phyloP scores from a whole-genome alignment of 1,140 invertebrate species.

The Battus philenor region DNA sequence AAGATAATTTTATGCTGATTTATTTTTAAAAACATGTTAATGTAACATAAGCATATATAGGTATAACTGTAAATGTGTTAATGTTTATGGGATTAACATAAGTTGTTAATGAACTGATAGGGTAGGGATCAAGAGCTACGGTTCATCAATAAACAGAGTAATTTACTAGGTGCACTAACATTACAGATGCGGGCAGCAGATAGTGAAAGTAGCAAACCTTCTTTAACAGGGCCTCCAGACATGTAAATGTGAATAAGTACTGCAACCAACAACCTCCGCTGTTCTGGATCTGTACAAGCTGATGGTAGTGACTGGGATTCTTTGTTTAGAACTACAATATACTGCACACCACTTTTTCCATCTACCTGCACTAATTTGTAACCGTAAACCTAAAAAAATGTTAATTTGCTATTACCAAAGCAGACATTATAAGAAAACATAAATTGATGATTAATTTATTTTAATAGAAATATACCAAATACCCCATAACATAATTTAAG shows the following conservation, averaged over 20 bases:
- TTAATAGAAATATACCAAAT: not conserved
- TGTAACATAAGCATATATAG: too few relatives aligned
- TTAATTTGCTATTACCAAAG: not conserved
- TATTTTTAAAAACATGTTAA: not conserved
- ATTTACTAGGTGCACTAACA: too few relatives aligned
- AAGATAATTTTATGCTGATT: not conserved
- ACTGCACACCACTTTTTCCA: constrained; percentile 37
- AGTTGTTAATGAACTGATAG: too few relatives aligned
- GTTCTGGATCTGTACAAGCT: constrained; percentile 22
- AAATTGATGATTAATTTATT: not conserved
- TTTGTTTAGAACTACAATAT: constrained; percentile 46
- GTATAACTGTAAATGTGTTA: too few relatives aligned
- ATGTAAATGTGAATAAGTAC: constrained; percentile 54
- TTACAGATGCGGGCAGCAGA: too few relatives aligned
- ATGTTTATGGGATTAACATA: too few relatives aligned
- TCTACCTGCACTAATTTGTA: constrained; percentile 50
- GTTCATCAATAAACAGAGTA: too few relatives aligned
- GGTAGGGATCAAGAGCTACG: too few relatives aligned
- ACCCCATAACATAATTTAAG: not conserved
- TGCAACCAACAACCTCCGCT: constrained; percentile 39
- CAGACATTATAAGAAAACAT: not conserved
- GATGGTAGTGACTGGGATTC: constrained; percentile 34
- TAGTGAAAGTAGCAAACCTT: constrained; percentile 32
- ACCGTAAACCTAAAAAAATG: constrained; percentile 46
- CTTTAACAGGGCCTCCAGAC: constrained; percentile 44